Evolutionary conservation across 2,113 vertebrate species (phyloP), one percentile per base, ranked within the genome.

Genomic region (Aspidoscelis tigris): DNA sequence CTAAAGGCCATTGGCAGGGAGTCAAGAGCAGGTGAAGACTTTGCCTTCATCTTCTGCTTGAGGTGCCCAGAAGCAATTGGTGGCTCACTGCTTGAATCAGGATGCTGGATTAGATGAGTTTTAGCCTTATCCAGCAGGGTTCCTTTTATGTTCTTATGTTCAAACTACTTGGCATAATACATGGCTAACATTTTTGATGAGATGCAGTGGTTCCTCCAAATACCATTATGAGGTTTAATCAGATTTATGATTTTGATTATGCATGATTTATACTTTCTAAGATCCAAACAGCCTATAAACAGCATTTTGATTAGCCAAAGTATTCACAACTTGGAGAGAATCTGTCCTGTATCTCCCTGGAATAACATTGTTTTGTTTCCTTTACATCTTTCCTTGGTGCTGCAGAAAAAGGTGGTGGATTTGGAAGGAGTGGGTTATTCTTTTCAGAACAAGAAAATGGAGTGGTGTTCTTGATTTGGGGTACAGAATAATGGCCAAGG

Each of bases 271-370:
- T 86, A 66, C n/a, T 70, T 83, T 89, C 87, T 41, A 69, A 81
- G 79, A 89, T 89, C 92, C 84, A 39, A 82, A 79, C 85, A 87
- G 79, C 86, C 86, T 84, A 64, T 91, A 80, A 83, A 88, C 84
- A 89, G 86, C 84, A 86, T 90, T 92, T 88, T 72, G 58, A 75
- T 88, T 90, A 80, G 79, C 87, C 71, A n/a, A 44, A 9, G 9
- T n/a, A 20, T 65, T 86, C 84, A 90, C 72, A 44, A 83, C 88
- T 91, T 82, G 47, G 50, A 5, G 18, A 76, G 86, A 87, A 86
- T 84, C 81, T 74, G 50, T 76, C 92, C 83, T 86, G 77, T 85
- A 73, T 92, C 91, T 89, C 33, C 68, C 58, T 58, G 69, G 84
- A 85, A 87, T 89, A 84, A 33, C 74, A 70, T 47, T 91, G 68